Evolutionary conservation across 2,113 vertebrate genomes (phyloP), one percentile per base, ranked within the genome.

Genomic region (Neopipo cinnamomea): DNA sequence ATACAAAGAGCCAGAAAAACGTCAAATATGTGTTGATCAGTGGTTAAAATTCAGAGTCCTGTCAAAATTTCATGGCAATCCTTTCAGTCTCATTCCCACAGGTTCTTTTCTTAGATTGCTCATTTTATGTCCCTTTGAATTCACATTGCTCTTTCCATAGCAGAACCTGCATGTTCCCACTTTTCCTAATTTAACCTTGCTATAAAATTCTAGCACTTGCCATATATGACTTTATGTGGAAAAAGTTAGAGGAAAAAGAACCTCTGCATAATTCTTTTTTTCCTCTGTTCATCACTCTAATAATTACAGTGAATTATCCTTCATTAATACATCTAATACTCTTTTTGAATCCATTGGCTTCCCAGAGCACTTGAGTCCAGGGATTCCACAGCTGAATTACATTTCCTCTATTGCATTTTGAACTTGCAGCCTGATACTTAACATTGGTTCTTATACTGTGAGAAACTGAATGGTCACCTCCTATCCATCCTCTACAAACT

Each of bases 1-100:
- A 46, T 10, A 50, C 10, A 53, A 62, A 88, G 63, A 79, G 67
- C 47, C 84, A 83, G 76, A 47, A 89, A 92, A 94, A 92, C 0
- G 8, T 75, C 89, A 67, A 42, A 47, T 72, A 15, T 33, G 35
- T 63, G 89, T 88, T 83, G 67, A 91, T 31, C 15, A 11, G 27
- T 58, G 20, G 33, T 83, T 73, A 92, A 89, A 96, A 94, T 79
- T 94, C 75, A 65, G 42, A 78, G 13, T 56, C 23, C 44, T 83
- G 84, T 88, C 75, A 88, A 68, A 85, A 30, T 46, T 72, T 79
- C 17, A 55, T 61, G 76, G 67, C 20, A 86, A 30, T 42, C 4
- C 62, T 50, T 82, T 90, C 78, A 67, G 28, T 49, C 42, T 41
- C 72, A 14, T 92, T 18, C 52, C 39, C 30, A 19, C 61, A 80